Percentiles rank a stretch among this genome's conserved stretches.
Conservation (phyloP, 2,888 invertebrate genomes). For the Drosophila koepferae region DNA sequence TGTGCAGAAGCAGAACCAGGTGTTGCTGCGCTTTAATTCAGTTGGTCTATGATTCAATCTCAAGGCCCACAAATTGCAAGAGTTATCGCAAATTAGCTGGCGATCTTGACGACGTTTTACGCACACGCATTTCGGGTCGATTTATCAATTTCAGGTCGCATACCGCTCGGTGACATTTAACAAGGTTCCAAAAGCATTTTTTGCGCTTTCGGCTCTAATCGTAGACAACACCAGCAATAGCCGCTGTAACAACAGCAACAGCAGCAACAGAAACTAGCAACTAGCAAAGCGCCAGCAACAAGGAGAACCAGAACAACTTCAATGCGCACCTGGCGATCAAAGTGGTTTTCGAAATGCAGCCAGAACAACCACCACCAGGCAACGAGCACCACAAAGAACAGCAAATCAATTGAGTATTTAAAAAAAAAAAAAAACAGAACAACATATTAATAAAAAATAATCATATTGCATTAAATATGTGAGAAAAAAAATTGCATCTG, state of each 20-base stretch:
- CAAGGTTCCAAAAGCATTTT: conserved; percentile 70
- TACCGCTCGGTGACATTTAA: conserved; percentile 73
- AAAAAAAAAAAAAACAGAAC: neutral
- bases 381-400: conserved; percentile 30
- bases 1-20: conserved; percentile 46
- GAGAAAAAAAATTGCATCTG: conserved; percentile 24
- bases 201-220: conserved; percentile 48
- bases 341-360: conserved; percentile 73
- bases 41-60: conserved; percentile 37
- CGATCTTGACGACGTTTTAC: conserved; percentile 56
- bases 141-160: conserved; percentile 79
- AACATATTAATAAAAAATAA: conserved; percentile 4
- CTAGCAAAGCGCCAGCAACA: conserved; percentile 55
- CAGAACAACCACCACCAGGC: conserved; percentile 39
- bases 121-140: conserved; percentile 71
- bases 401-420: conserved; percentile 42
- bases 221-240: conserved; percentile 22
- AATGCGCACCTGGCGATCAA: conserved; percentile 73
- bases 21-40: conserved; percentile 32
- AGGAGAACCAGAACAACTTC: conserved; percentile 78
- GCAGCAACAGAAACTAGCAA: conserved; percentile 14
- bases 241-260: neutral
- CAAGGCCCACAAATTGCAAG: conserved; percentile 70
- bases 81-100: conserved; percentile 57
- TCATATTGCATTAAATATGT: conserved; percentile 36